Base-by-base conservation (phyloP, 2,888 invertebrate genomes). In the Drosophila nigricruria region DNA sequence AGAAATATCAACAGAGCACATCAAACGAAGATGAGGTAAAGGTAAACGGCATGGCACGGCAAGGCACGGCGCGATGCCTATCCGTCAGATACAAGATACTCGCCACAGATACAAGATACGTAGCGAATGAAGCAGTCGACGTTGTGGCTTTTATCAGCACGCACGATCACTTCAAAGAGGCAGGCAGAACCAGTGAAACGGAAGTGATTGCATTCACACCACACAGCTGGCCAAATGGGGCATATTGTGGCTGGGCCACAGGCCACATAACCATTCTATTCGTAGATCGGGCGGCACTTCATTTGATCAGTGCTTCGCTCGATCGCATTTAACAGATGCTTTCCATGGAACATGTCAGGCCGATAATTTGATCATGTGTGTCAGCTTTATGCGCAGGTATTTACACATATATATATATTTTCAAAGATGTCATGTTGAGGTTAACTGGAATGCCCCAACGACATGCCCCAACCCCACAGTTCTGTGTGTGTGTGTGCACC, bases 151-250 rank as follows among this genome's bases (percentile, higher is more conserved):
- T 84, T 85, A 84, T 84, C 84, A 85, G 86, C 83, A 86, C 86
- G 86, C 88, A 88, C 84, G 88, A 88, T 88, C 84, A 88, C 86
- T 85, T 88, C 88, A 85, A 85, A 88, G 88, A 57, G 63, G 38
- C 69, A 49, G 18, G 50, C 61, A 70, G 69, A 79, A 59, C 64
- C 87, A 86, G 54, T 79, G 88, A 72, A 85, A 85, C 85, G 85
- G 85, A 85, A 85, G 88, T 85, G 85, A 85, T 85, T 84, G 77
- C 84, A 86, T 88, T 84, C 86, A 88, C 84, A 88, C 84, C 77
- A 79, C 68, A 50, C 75, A 73, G 77, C 73, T 70, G 70, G 50
- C 52, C 36, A 42, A 67, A 47, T 67, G 78, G 58, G 27, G 57
- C 71, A 61, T 62, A 47, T 78, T 78, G 77, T 65, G 73, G 78